Evolutionary conservation across 2,888 invertebrate species (phyloP).

Genomic region (Autographa gamma): DNA sequence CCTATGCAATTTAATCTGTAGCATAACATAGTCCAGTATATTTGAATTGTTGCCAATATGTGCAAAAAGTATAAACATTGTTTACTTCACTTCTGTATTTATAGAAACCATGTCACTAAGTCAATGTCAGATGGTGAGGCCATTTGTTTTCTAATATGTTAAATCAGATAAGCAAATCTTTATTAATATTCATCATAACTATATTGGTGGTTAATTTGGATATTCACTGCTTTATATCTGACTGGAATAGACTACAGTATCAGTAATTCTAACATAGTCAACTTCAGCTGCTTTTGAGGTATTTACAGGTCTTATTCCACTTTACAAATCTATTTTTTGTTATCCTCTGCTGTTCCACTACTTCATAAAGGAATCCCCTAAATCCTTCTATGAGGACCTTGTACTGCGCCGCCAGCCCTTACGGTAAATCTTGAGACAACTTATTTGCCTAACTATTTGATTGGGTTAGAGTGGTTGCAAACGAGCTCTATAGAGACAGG

Average conservation of each 20-base stretch:
- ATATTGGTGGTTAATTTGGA: not conserved
- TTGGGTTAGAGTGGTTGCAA: not conserved
- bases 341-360: too few relatives aligned
- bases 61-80: slow-evolving; percentile 50
- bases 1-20: not conserved
- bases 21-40: slow-evolving; percentile 20
- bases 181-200: slow-evolving; percentile 2
- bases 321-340: too few relatives aligned
- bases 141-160: slow-evolving; percentile 14
- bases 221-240: not conserved
- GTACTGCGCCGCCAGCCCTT: too few relatives aligned
- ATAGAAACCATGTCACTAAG: slow-evolving; percentile 52
- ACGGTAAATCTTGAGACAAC: not conserved
- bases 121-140: slow-evolving; percentile 30
- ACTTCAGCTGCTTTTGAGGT: not conserved
- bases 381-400: too few relatives aligned
- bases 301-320: too few relatives aligned
- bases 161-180: not conserved
- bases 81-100: slow-evolving; percentile 47
- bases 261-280: too few relatives aligned
- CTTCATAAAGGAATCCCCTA: too few relatives aligned
- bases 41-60: slow-evolving; percentile 56
- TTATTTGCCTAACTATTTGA: not conserved
- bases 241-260: too few relatives aligned
- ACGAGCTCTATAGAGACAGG: not conserved